phyloP scores from a whole-genome alignment of 2,113 vertebrate species.

The Atractosteus spatula region DNA sequence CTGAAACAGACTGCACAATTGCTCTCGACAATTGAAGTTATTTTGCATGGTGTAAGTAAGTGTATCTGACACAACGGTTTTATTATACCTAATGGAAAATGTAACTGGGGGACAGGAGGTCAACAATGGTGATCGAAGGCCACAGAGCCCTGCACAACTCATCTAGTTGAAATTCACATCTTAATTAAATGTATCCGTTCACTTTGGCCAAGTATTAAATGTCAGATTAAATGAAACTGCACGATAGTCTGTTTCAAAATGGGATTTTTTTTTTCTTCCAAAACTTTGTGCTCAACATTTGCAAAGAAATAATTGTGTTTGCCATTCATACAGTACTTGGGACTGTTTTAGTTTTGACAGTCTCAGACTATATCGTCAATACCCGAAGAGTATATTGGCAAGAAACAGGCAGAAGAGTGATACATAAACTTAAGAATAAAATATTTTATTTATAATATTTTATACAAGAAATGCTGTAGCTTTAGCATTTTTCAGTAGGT shows the following conservation, averaged over 20 bases:
- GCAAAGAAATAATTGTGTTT: too few relatives aligned
- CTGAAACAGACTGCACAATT: conserved; percentile 2
- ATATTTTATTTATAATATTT: background rate
- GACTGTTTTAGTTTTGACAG: too few relatives aligned
- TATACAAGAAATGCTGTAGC: background rate
- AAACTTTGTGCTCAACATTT: too few relatives aligned
- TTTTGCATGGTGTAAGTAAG: conserved; percentile 4
- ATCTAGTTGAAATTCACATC: conserved; percentile 10
- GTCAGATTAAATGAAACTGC: too few relatives aligned
- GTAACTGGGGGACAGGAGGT: background rate
- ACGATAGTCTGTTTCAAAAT: too few relatives aligned
- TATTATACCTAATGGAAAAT: background rate
- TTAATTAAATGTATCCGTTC: background rate
- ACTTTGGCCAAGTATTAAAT: too few relatives aligned
- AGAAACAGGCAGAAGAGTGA: background rate
- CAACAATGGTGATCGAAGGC: background rate
- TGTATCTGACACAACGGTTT: conserved; percentile 2
- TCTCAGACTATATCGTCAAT: too few relatives aligned
- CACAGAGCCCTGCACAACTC: background rate
- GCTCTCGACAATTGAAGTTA: conserved; percentile 7
- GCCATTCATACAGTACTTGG: too few relatives aligned
- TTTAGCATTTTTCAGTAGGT: too few relatives aligned
- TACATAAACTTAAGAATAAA: background rate
- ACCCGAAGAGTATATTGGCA: too few relatives aligned
- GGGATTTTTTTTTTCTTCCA: too few relatives aligned